Evolutionary conservation across 2,113 vertebrate genomes (phyloP).

Genomic region (Seriola quinqueradiata): DNA sequence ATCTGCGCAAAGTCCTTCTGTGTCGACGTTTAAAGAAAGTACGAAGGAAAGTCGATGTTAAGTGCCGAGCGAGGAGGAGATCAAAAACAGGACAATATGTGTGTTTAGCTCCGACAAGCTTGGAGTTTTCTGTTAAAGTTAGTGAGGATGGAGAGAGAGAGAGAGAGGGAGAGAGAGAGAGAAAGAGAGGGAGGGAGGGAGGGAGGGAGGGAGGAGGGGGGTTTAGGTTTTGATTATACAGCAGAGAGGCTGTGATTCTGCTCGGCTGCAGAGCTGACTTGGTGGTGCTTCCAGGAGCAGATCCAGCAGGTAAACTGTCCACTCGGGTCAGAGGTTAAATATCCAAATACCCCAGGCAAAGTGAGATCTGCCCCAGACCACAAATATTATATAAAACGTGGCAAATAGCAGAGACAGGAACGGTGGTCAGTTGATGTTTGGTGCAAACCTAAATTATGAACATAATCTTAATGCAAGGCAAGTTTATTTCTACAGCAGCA

Average conservation of each 20-base stretch:
- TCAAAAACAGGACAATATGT: constrained; percentile 65
- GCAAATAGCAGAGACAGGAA: too few species aligned
- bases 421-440: too few species aligned
- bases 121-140: constrained; percentile 56
- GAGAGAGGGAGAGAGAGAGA: constrained; percentile 7
- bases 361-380: too few species aligned
- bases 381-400: too few species aligned
- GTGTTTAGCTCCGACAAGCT: constrained; percentile 63
- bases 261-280: constrained; percentile 65
- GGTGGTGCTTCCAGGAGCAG: background rate
- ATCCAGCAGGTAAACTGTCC: background rate
- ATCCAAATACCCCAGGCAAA: background rate
- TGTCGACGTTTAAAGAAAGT: constrained; percentile 54
- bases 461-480: too few species aligned
- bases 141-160: constrained; percentile 29
- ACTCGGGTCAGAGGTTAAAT: background rate
- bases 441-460: too few species aligned
- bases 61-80: constrained; percentile 61
- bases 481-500: too few species aligned
- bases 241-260: constrained; percentile 71
- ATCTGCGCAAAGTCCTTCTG: constrained; percentile 41
- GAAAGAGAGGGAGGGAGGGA: constrained; percentile 6
- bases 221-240: constrained; percentile 69
- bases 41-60: constrained; percentile 72
- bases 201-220: constrained; percentile 2